Percentiles rank a stretch among this genome's conserved stretches.
Evolutionary conservation across 2,888 invertebrate species (phyloP).

Genomic region (Seira sanloemensis): DNA sequence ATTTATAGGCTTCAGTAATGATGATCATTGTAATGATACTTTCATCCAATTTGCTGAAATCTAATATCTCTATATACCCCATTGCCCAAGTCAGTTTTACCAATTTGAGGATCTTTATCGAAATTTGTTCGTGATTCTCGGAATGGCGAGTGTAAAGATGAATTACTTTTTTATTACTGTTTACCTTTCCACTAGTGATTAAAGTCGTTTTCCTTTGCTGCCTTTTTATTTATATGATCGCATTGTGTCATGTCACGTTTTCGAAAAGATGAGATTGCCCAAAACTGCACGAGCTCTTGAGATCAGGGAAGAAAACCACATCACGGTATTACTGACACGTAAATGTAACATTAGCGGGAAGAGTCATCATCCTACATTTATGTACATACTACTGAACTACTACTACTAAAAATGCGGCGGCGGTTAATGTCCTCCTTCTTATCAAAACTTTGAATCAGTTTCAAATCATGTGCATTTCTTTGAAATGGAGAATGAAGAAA

Average conservation of each 20-base stretch:
- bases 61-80: too few relatives aligned
- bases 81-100: too few relatives aligned
- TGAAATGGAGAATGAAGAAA: conserved; percentile 16
- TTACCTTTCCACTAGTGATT: background rate
- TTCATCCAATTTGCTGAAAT: background rate
- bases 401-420: background rate
- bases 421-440: conserved; percentile 41
- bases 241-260: background rate
- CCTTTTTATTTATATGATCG: conserved; percentile 16
- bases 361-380: background rate
- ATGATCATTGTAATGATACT: background rate
- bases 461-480: too few relatives aligned
- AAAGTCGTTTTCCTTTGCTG: background rate
- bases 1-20: background rate
- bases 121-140: background rate
- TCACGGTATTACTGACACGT: background rate
- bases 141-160: background rate
- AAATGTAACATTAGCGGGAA: background rate
- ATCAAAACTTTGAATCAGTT: conserved; percentile 29
- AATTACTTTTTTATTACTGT: background rate
- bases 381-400: background rate
- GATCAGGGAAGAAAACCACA: background rate
- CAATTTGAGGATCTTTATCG: background rate
- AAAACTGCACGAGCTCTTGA: conserved; percentile 11
- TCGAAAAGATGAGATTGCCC: conserved; percentile 2